Evolutionary conservation across 2,888 invertebrate species (phyloP), one percentile per base, ranked within the genome.

Genomic region (Noctua pronuba): DNA sequence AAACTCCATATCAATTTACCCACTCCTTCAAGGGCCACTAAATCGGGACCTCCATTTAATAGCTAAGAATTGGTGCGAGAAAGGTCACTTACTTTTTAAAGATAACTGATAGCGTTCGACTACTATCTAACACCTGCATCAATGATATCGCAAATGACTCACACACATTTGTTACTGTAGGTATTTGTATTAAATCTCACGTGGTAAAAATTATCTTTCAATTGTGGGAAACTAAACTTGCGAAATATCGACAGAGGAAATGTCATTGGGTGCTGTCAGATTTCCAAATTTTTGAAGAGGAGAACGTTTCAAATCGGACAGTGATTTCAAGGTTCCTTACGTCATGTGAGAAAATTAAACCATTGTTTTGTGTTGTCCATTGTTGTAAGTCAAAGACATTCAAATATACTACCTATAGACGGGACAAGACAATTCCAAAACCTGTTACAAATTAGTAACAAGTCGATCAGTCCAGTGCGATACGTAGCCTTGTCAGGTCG

Each of bases 161-260:
- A 31, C 60, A 41, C 13, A 31, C 31, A 24, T 46, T n/a, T 24
- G 55, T n/a, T 58, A n/a, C 5, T 41, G 18, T 72, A 41, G 38
- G 4, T 28, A 7, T 46, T 73, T n/a, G 2, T 28, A 38, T 6
- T 24, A 24, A 28, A 60, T 28, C 4, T 28, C 8, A 28, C 28
- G 4, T 58, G n/a, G 31, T 31, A 62, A 31, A 18, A 60, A 62
- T 62, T 35, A 62, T 65, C 16, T 41, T 44, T 64, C 0, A 44
- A 77, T 52, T 28, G 18, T 55, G 52, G 8, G 35, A 77, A 77
- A n/a, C 16, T 46, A 28, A 52, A 35, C 28, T 44, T 77, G 7
- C 4, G 18, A 38, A 21, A 44, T 31, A 24, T 64, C 11, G 2
- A 38, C 64, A 24, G 24, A 38, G 11, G 24, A 11, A 35, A 38